phyloP scores from a whole-genome alignment of 2,113 vertebrate genomes.

The Barnardius zonarius region DNA sequence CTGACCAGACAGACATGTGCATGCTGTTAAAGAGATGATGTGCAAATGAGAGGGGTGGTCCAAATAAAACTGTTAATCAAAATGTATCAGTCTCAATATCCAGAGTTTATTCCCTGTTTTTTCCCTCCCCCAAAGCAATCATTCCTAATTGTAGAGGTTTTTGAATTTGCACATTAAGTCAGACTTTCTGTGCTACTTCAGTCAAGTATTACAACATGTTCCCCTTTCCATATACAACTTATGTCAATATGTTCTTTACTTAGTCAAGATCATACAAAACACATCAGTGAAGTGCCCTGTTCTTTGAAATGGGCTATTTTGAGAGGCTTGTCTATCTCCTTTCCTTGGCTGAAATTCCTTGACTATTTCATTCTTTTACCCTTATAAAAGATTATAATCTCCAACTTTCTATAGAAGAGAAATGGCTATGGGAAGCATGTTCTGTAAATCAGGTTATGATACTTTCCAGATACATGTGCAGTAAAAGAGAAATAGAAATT shows the following conservation, averaged over 20 bases:
- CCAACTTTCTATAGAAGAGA: not conserved
- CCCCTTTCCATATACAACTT: not conserved
- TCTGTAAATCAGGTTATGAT: slow-evolving; percentile 29
- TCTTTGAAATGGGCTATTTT: not conserved
- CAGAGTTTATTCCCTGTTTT: not conserved
- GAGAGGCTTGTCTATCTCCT: not conserved
- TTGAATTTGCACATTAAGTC: not conserved
- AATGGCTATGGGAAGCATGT: not conserved
- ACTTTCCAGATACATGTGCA: slow-evolving; percentile 22
- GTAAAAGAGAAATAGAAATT: slow-evolving; percentile 22
- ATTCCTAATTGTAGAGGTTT: not conserved
- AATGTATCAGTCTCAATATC: not conserved
- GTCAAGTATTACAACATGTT: not conserved
- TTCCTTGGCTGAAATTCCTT: not conserved
- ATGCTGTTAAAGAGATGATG: not conserved
- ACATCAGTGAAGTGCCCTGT: not conserved
- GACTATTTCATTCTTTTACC: not conserved
- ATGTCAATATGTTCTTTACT: not conserved
- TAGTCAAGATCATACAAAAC: not conserved
- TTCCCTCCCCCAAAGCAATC: not conserved
- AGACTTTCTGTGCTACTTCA: not conserved
- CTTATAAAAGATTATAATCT: not conserved
- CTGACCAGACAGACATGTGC: not conserved
- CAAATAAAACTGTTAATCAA: not conserved
- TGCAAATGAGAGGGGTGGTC: not conserved